A percentile compares a stretch with the other conserved stretches of the same genome.
Evolutionary conservation across 2,888 invertebrate species (phyloP).

Genomic region (Timandra comae): DNA sequence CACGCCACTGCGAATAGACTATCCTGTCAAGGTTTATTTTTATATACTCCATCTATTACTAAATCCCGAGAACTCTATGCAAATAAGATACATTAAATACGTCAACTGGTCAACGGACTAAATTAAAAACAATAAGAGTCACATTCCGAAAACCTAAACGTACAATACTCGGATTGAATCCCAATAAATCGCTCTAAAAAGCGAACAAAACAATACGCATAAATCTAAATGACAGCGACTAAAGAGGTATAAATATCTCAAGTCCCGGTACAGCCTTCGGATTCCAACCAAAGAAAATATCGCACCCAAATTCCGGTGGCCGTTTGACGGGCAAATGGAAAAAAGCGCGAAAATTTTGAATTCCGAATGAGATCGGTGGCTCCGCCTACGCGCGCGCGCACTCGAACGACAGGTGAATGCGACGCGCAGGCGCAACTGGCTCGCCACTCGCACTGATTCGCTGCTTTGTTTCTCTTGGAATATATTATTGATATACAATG

Average conservation of each 20-base stretch:
- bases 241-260: conserved; percentile 60
- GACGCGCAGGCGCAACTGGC: conserved; percentile 48
- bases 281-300: conserved; percentile 71
- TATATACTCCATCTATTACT: neutral
- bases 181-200: conserved; percentile 53
- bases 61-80: too few species aligned
- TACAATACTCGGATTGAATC: conserved; percentile 52
- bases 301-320: conserved; percentile 71
- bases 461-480: conserved; percentile 51
- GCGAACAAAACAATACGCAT: conserved; percentile 35
- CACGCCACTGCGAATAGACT: neutral
- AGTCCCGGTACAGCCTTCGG: conserved; percentile 62
- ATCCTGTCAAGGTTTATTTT: neutral
- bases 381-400: conserved; percentile 65
- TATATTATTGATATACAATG: conserved; percentile 67
- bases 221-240: conserved; percentile 50
- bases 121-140: conserved; percentile 10
- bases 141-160: conserved; percentile 12
- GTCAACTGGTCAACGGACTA: neutral
- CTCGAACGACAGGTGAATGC: conserved; percentile 68
- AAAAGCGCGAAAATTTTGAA: conserved; percentile 57
- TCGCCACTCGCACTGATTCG: conserved; percentile 50
- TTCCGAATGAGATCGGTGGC: conserved; percentile 42
- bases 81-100: too few species aligned
- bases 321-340: conserved; percentile 58